Base-by-base conservation (phyloP, 2,888 invertebrate genomes). In the Netelia melanura region DNA sequence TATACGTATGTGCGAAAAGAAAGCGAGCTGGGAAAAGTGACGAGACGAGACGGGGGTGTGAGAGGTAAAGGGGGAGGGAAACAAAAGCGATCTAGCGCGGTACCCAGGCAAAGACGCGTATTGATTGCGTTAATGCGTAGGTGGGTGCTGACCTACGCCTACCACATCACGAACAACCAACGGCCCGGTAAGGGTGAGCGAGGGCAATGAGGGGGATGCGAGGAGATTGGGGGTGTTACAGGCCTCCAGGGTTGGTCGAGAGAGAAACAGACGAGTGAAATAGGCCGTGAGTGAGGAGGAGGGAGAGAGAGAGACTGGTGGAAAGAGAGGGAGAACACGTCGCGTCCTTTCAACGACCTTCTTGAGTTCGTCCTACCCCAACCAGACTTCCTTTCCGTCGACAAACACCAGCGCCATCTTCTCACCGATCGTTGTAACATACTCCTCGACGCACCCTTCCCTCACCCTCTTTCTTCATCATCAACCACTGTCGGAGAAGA, bases 101-200 rank as follows among this genome's bases (percentile, higher is more conserved):
- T 38, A 83, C 75, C 23, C 52, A 17, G 61, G 65, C 61, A n/a
- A 62, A 48, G 44, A 75, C 56, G 17, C 8, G 52, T 90, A 91
- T 91, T 89, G 91, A 91, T 91, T 87, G 75, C 56, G 64, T 80
- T 68, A 77, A 76, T 88, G 91, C 89, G 91, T 91, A 89, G 91
- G 91, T 92, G 90, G 92, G 87, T 91, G 93, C 93, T 93, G 93
- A 93, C 93, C 93, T 93, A 93, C 89, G 89, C 91, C 91, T 92
- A 92, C 90, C 89, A 86, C 85, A 85, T 21, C 58, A 58, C 58
- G 64, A 65, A 80, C 71, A 80, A 56, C 64, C 58, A 21, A 58
- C n/a, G 38, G 30, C 56, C 56, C 72, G 65, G 62, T 56, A 25
- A 30, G 44, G 48, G 61, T 8, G 43, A 65, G 43, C 6, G 11